A percentile compares a stretch with the other conserved stretches of the same genome.
These are phyloP conservation scores for Prietella phreatophila DNA, from an alignment of 2,113 vertebrate genomes.

Conservation along the genomic window DNA sequence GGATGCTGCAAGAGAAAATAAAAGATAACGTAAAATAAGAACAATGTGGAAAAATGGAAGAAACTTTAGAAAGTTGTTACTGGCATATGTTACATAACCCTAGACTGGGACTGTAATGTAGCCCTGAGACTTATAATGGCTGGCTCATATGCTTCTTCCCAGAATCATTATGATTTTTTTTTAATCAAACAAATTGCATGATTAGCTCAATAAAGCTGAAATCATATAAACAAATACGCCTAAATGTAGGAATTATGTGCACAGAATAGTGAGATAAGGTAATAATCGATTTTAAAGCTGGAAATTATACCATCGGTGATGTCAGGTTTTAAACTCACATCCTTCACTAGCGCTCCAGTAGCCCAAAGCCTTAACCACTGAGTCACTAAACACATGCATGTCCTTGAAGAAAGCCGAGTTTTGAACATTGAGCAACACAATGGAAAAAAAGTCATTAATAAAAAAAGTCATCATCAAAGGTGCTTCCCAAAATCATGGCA, in stretches of 20 bases:
- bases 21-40: conserved; percentile 54
- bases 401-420: background rate
- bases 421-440: background rate
- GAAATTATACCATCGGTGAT: background rate
- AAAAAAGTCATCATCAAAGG: background rate
- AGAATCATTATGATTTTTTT: background rate
- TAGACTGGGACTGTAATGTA: conserved; percentile 55
- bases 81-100: background rate
- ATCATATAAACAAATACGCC: background rate
- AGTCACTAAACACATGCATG: background rate
- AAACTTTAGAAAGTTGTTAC: background rate
- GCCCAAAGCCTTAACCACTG: background rate
- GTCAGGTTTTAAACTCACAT: background rate
- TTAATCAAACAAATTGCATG: background rate
- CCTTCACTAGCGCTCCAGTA: too few relatives aligned
- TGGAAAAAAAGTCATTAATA: background rate
- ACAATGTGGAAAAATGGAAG: background rate
- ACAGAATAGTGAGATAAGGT: background rate
- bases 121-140: conserved; percentile 59
- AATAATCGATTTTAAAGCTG: background rate
- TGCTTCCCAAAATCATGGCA: background rate
- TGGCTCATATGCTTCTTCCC: conserved; percentile 53
- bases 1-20: conserved; percentile 11
- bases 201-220: background rate
- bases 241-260: background rate